These are phyloP conservation scores for Kryphioiulus occultus DNA, from an alignment of 2,888 invertebrate genomes.

Conservation along the genomic window DNA sequence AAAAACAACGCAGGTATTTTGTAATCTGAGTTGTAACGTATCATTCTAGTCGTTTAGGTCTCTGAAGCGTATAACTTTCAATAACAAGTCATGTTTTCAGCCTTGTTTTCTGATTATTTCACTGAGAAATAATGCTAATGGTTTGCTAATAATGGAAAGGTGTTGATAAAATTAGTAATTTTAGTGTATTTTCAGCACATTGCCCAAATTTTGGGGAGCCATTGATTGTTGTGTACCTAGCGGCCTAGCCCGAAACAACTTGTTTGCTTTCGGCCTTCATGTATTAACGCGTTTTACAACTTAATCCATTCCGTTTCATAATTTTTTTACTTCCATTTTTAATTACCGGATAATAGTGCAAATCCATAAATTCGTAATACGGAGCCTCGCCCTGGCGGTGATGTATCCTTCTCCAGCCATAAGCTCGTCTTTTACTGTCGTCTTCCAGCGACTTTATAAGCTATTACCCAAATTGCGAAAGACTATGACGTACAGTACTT, in stretches of 20 bases:
- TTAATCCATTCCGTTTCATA: background rate
- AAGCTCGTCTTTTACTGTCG: background rate
- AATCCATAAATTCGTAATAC: background rate
- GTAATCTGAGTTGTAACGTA: background rate
- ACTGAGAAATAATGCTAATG: too few species aligned
- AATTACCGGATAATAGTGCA: slow-evolving; percentile 1
- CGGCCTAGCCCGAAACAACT: too few species aligned
- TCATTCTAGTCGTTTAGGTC: too few species aligned
- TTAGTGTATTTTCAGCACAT: too few species aligned
- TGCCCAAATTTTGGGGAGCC: too few species aligned
- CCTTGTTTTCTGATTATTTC: too few species aligned
- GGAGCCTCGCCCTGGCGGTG: background rate
- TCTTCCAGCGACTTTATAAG: background rate
- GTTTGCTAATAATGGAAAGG: too few species aligned
- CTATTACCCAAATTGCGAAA: slow-evolving; percentile 12
- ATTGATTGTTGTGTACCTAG: too few species aligned
- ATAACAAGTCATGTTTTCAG: too few species aligned
- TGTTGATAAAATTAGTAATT: too few species aligned
- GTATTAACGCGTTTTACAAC: background rate
- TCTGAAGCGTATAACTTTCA: too few species aligned
- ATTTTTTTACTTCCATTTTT: background rate
- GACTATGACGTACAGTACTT: background rate
- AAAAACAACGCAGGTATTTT: slow-evolving; percentile 52
- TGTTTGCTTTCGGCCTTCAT: background rate
- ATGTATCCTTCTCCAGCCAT: background rate